These are phyloP conservation scores for Tonatia bakeri DNA, from an alignment of 2,113 vertebrate species.

Conservation along the genomic window DNA sequence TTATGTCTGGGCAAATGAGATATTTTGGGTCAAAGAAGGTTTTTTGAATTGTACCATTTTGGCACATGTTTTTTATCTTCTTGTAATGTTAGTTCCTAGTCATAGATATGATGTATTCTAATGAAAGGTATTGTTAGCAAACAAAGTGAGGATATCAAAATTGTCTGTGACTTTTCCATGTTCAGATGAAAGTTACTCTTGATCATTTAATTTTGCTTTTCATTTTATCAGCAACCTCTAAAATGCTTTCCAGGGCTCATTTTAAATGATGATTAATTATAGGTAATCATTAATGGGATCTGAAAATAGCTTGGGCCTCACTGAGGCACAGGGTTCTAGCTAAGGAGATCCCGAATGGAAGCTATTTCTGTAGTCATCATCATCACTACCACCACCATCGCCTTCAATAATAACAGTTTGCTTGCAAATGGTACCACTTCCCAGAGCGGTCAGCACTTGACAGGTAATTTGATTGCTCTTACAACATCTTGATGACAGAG, in stretches of 20 bases:
- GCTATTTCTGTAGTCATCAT: not conserved
- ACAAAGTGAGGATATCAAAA: not conserved
- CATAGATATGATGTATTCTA: not conserved
- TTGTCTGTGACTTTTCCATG: not conserved
- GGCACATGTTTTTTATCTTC: not conserved
- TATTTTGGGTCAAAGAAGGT: not conserved
- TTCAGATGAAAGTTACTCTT: not conserved
- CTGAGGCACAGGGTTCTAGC: not conserved
- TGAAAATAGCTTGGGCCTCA: not conserved
- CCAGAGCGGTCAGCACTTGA: not conserved
- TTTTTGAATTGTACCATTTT: not conserved
- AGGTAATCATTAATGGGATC: not conserved
- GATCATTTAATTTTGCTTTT: not conserved
- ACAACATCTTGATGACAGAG: constrained; percentile 6
- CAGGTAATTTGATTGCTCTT: not conserved
- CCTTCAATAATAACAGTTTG: not conserved
- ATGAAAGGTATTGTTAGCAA: not conserved
- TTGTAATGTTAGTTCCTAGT: not conserved
- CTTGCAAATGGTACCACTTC: not conserved
- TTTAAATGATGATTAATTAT: not conserved
- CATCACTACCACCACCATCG: not conserved
- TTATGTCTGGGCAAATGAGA: not conserved
- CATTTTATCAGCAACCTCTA: constrained; percentile 16
- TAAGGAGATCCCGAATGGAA: not conserved
- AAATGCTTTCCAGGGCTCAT: not conserved